Percentiles rank a stretch among this genome's conserved stretches.
Evolutionary conservation across 1,140 invertebrate genomes (phyloP).

Genomic region (Brachionus koreanus): DNA sequence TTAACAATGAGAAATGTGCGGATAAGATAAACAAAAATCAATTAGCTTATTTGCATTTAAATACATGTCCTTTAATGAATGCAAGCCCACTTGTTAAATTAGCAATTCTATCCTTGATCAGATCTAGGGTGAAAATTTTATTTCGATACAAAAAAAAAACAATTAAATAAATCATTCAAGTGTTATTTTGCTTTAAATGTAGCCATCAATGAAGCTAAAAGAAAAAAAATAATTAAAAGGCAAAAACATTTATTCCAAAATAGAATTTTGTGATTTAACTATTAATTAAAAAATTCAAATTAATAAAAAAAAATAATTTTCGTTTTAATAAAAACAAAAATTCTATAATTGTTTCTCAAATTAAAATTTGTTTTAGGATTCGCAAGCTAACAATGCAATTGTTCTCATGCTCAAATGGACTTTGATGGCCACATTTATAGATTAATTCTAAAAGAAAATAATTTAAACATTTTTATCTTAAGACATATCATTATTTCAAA

Average conservation of each 20-base stretch:
- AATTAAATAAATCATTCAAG: slow-evolving; percentile 31
- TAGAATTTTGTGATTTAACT: background rate
- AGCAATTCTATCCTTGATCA: background rate
- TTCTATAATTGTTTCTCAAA: background rate
- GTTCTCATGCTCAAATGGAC: background rate
- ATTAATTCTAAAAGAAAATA: background rate
- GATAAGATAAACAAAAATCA: background rate
- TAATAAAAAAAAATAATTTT: background rate
- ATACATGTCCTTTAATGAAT: background rate
- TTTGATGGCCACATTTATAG: background rate
- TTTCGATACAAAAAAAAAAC: background rate
- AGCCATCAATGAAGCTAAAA: background rate
- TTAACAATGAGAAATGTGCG: background rate
- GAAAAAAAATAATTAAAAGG: slow-evolving; percentile 11
- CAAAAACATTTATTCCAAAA: background rate
- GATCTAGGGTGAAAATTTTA: background rate
- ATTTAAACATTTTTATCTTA: background rate
- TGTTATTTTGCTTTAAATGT: background rate
- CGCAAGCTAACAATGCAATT: background rate
- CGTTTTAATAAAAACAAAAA: background rate
- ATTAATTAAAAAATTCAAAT: background rate
- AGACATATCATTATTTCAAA: background rate
- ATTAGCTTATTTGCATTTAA: background rate
- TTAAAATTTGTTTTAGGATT: background rate
- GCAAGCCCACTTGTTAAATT: background rate